Evolutionary conservation across 2,888 invertebrate genomes (phyloP).

Genomic region (Orthosia gracilis): DNA sequence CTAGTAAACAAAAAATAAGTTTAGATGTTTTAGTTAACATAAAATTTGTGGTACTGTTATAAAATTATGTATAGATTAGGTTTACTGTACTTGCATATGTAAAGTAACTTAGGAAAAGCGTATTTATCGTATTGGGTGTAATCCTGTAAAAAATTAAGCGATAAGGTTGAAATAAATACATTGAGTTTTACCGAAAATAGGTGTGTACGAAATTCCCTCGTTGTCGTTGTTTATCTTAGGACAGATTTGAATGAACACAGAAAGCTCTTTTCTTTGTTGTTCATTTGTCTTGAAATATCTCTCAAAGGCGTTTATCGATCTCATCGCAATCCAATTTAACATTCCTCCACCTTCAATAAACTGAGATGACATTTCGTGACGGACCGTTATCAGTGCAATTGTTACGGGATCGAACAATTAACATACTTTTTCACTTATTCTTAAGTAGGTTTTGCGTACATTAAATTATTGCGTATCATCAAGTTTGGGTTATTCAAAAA

Average conservation of each 20-base stretch:
- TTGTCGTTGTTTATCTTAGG: neutral
- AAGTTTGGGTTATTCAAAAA: slow-evolving; percentile 58
- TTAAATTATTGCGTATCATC: slow-evolving; percentile 35
- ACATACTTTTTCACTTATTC: slow-evolving; percentile 21
- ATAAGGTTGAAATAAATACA: no score
- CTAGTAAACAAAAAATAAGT: no score
- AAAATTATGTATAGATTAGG: no score
- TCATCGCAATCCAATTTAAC: slow-evolving; percentile 43
- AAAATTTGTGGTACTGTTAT: no score
- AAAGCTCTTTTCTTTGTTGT: slow-evolving; percentile 23
- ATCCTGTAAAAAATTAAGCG: no score
- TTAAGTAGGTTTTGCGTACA: slow-evolving; percentile 22
- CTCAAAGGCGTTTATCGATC: slow-evolving; percentile 34
- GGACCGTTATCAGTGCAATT: slow-evolving; percentile 27
- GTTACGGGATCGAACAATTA: slow-evolving; percentile 38
- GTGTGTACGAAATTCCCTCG: neutral
- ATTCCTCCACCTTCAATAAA: slow-evolving; percentile 43
- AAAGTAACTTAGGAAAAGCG: no score
- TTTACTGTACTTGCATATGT: no score
- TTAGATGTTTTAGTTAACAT: no score
- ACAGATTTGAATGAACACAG: slow-evolving; percentile 22
- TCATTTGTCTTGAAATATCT: slow-evolving; percentile 9
- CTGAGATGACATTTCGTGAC: slow-evolving; percentile 47
- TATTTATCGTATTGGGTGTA: no score
- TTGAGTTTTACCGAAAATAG: neutral